These are phyloP conservation scores for Erebia aethiops DNA, from an alignment of 2,888 invertebrate species.

Conservation along the genomic window DNA sequence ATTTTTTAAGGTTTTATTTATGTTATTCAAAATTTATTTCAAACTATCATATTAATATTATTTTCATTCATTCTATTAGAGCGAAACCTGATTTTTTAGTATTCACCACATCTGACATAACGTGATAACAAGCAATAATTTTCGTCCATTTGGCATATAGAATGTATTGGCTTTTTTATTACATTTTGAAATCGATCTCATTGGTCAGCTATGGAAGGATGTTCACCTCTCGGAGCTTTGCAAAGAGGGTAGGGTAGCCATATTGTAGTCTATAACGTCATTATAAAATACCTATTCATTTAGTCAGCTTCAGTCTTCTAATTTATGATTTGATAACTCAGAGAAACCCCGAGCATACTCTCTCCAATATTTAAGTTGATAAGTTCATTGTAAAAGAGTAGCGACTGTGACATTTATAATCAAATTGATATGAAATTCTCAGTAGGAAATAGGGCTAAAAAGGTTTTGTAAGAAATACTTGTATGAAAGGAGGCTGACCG, in stretches of 20 bases:
- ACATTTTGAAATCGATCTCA: constrained; percentile 56
- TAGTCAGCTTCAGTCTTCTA: too few species aligned
- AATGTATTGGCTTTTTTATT: constrained; percentile 45
- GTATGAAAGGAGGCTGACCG: too few species aligned
- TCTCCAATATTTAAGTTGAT: too few species aligned
- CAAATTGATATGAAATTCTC: too few species aligned
- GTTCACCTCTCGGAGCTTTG: constrained; percentile 62
- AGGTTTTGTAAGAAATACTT: too few species aligned
- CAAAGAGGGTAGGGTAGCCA: constrained; percentile 19
- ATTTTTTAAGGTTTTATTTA: constrained; percentile 1
- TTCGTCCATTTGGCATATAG: constrained; percentile 54
- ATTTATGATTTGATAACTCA: too few species aligned
- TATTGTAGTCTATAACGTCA: neutral
- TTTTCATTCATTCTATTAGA: constrained; percentile 31
- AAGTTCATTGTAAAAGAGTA: too few species aligned
- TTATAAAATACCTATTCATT: too few species aligned
- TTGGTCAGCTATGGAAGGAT: constrained; percentile 68
- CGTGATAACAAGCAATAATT: constrained; percentile 46
- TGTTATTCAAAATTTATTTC: constrained; percentile 14
- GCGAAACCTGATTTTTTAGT: constrained; percentile 35
- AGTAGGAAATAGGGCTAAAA: too few species aligned
- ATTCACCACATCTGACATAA: constrained; percentile 36
- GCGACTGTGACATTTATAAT: too few species aligned
- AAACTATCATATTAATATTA: constrained; percentile 18
- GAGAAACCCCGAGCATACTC: too few species aligned